Evolutionary conservation across 2,113 vertebrate species (phyloP).

Genomic region (Pseudois nayaur): DNA sequence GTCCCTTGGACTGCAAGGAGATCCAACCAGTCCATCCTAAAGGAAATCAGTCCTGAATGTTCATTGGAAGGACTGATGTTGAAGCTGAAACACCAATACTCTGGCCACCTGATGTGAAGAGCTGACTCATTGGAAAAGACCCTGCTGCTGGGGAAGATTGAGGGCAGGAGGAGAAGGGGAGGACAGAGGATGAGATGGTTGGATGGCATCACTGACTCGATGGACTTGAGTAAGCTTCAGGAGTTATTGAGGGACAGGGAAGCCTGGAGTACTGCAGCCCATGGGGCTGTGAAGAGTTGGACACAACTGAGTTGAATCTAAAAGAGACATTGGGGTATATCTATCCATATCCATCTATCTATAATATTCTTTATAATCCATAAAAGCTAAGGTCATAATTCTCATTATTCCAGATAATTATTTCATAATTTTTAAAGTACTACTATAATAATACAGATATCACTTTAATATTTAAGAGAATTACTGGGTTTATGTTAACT

Average conservation of each 20-base stretch:
- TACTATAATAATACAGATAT: neutral
- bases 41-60: neutral
- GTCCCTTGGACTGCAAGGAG: neutral
- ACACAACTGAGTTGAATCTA: neutral
- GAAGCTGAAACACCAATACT: neutral
- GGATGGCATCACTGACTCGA: neutral
- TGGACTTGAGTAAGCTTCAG: neutral
- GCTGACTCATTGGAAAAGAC: neutral
- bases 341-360: neutral
- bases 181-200: neutral
- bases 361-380: neutral
- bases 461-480: neutral
- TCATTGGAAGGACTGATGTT: neutral
- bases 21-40: neutral
- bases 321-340: neutral
- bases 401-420: conserved; percentile 2
- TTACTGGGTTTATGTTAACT: neutral
- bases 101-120: neutral
- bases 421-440: conserved; percentile 35
- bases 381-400: neutral
- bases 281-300: neutral
- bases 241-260: neutral
- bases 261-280: neutral
- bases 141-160: neutral
- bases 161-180: neutral